Evolutionary conservation across 2,113 vertebrate genomes (phyloP).

Genomic region (Gobio gobio): DNA sequence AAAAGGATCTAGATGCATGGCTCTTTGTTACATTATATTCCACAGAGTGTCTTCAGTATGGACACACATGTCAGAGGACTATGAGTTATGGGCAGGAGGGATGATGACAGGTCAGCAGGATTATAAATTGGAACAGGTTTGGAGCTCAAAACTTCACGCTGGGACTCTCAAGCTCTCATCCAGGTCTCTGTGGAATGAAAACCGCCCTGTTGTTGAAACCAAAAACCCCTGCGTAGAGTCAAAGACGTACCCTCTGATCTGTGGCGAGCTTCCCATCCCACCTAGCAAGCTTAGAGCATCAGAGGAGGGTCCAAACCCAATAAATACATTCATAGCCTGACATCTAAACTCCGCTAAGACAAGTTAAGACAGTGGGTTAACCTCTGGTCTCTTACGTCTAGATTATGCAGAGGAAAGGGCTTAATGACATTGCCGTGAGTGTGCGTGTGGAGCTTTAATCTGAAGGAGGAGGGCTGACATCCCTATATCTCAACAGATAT

Average conservation of each 20-base stretch:
- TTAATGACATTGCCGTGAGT: neutral
- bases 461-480: neutral
- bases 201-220: conserved; percentile 1
- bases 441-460: neutral
- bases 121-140: conserved; percentile 45
- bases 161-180: conserved; percentile 13
- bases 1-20: conserved; percentile 11
- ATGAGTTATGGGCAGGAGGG: conserved; percentile 16
- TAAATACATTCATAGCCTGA: conserved; percentile 27
- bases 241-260: conserved; percentile 27
- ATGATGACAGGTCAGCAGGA: conserved; percentile 19
- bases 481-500: neutral
- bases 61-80: conserved; percentile 20
- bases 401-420: neutral
- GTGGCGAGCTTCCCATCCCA: neutral
- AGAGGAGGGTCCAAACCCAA: conserved; percentile 1
- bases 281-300: conserved; percentile 17
- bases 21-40: conserved; percentile 44
- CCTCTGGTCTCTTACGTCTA: neutral
- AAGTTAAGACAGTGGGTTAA: neutral
- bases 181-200: conserved; percentile 14
- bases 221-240: neutral
- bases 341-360: neutral
- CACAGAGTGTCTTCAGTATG: conserved; percentile 18
- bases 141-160: conserved; percentile 10